Base-by-base conservation (phyloP, 2,888 invertebrate species). In the Ashinkailepas kermadecensis region DNA sequence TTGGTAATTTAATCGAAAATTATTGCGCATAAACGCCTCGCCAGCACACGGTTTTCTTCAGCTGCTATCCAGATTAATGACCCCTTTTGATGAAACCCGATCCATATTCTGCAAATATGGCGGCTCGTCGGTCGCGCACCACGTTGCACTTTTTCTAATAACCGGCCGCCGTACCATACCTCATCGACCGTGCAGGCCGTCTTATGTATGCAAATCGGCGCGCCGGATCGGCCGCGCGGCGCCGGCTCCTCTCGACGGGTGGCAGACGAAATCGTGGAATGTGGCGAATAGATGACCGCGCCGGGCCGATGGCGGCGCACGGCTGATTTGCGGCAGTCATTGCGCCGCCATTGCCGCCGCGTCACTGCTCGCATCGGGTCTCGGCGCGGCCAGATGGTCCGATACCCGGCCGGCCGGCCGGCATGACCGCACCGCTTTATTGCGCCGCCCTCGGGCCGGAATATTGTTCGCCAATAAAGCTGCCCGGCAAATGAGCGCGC, bases 91-190 rank as follows among this genome's bases (percentile, higher is more conserved):
- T 56, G 74, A 74, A 74, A 74, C 74, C 54, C 21, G 74, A 74
- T 56, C 74, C 74, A 21, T 74, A 74, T 74, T 74, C 74, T 74
- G 74, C 74, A 74, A 74, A 74, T 74, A 74, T 74, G 74, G 74
- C 74, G 56, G 56, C 21, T 56, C 21, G 21, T 10, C 56, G 74
- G 54, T 56, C 56, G 54, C 21, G 74, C 74, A 74, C 74, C 23
- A 74, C 74, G 74, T 74, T 56, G 74, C 74, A 74, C 18, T 74
- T 74, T 74, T 74, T 74, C 54, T 74, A 74, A 74, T 74, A 74
- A 74, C 74, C 54, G 21, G 74, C 21, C 56, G 56, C 54, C 74
- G 74, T 74, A 56, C 74, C 74, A 56, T 70, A 70, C 15, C 70
- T 56, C 54, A 56, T 74, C 74, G 74, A 21, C 4, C 21, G 13